These are phyloP conservation scores for Mustela nigripes DNA, from an alignment of 2,113 vertebrate genomes.

Conservation along the genomic window DNA sequence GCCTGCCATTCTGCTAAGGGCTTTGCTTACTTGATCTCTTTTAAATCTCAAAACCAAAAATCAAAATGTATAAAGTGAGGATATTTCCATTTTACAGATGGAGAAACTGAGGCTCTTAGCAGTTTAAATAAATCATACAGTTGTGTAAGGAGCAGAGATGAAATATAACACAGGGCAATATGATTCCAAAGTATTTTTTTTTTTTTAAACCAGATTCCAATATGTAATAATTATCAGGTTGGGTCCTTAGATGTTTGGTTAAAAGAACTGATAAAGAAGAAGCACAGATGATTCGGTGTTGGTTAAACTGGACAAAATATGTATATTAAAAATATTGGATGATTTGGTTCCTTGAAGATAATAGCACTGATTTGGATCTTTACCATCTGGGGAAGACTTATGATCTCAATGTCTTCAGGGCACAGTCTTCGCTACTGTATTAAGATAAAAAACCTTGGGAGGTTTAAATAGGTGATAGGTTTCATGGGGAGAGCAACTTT, in stretches of 20 bases:
- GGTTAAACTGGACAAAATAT: background rate
- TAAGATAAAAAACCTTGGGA: background rate
- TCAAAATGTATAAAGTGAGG: background rate
- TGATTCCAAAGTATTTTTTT: background rate
- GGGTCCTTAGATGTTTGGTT: background rate
- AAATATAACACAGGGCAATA: background rate
- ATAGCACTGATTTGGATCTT: background rate
- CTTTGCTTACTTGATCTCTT: background rate
- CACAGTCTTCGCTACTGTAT: conserved; percentile 23
- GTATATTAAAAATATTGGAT: conserved; percentile 33
- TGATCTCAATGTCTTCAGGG: background rate
- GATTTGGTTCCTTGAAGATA: background rate
- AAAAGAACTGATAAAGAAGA: background rate
- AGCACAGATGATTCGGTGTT: background rate
- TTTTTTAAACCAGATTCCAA: background rate
- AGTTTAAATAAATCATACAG: background rate
- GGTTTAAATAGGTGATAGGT: background rate
- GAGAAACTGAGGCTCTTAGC: background rate
- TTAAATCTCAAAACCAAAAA: background rate
- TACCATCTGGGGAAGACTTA: background rate
- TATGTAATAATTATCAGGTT: background rate
- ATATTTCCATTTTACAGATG: background rate
- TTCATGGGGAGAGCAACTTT: conserved; percentile 20
- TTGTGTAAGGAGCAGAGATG: background rate
- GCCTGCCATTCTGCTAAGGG: background rate